Conservation (phyloP, 1,140 invertebrate genomes). For the Chrysopa pallens region DNA sequence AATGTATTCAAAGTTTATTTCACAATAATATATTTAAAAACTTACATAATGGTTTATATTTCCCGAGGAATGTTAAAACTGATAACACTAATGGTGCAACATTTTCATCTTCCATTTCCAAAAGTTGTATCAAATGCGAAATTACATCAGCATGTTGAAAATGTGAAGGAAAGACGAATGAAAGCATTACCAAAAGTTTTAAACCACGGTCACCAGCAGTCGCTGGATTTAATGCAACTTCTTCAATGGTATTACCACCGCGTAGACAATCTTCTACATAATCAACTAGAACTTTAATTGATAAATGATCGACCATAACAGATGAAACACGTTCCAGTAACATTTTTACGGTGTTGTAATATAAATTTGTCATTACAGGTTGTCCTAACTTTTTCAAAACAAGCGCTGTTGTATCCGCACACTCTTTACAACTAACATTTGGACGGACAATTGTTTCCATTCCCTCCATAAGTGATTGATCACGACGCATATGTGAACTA, state of each 20-base stretch:
- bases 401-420: slow-evolving; percentile 60
- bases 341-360: slow-evolving; percentile 92
- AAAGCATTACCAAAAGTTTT: slow-evolving; percentile 66
- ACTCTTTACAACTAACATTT: slow-evolving; percentile 79
- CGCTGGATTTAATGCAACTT: slow-evolving; percentile 56
- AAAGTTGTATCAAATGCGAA: slow-evolving; percentile 55
- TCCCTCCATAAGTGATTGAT: slow-evolving; percentile 54
- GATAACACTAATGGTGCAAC: slow-evolving; percentile 66
- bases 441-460: slow-evolving; percentile 76
- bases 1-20: too few species aligned
- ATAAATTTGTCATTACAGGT: slow-evolving; percentile 84
- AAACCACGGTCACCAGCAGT: slow-evolving; percentile 69
- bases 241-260: slow-evolving; percentile 46
- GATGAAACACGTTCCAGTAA: slow-evolving; percentile 83
- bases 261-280: slow-evolving; percentile 53
- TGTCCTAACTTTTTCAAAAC: slow-evolving; percentile 88
- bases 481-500: slow-evolving; percentile 60
- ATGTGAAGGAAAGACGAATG: slow-evolving; percentile 81
- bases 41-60: slow-evolving; percentile 61
- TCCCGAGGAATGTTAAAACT: slow-evolving; percentile 73
- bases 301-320: slow-evolving; percentile 85
- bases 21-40: slow-evolving; percentile 6
- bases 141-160: slow-evolving; percentile 77
- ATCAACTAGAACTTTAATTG: slow-evolving; percentile 51
- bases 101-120: slow-evolving; percentile 64